phyloP scores from a whole-genome alignment of 2,113 vertebrate genomes.

The Notechis scutatus region DNA sequence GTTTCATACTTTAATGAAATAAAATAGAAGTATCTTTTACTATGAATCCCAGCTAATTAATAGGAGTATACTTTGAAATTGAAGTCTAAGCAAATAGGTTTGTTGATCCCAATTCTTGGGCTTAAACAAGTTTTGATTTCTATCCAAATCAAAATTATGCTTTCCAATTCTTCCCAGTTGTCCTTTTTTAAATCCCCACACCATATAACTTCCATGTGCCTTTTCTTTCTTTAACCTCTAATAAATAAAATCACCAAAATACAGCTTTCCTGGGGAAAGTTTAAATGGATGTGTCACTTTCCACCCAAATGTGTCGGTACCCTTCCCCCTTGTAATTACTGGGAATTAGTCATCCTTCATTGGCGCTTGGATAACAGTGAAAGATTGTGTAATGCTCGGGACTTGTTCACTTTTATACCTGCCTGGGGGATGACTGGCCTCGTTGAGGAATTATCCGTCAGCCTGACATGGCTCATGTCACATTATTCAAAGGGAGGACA shows the following conservation, averaged over 20 bases:
- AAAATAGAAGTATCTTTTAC: neutral
- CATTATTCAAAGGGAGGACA: neutral
- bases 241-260: neutral
- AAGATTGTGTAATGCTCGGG: neutral
- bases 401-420: too few species aligned
- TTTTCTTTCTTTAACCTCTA: neutral
- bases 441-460: neutral
- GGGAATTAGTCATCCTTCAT: neutral
- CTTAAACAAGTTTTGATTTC: neutral
- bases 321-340: neutral
- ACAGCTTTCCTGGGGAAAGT: neutral
- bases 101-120: neutral
- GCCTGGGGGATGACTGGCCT: too few species aligned
- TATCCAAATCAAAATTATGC: neutral
- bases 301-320: neutral
- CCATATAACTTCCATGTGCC: neutral
- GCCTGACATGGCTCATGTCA: neutral
- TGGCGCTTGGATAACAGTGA: neutral
- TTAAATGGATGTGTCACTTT: neutral
- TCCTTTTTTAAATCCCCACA: neutral
- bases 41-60: neutral
- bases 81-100: neutral
- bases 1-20: neutral
- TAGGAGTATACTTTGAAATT: neutral
- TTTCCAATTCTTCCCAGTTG: neutral